Conservation (phyloP, 2,888 invertebrate species). For the Ditylenchus weischeri region DNA sequence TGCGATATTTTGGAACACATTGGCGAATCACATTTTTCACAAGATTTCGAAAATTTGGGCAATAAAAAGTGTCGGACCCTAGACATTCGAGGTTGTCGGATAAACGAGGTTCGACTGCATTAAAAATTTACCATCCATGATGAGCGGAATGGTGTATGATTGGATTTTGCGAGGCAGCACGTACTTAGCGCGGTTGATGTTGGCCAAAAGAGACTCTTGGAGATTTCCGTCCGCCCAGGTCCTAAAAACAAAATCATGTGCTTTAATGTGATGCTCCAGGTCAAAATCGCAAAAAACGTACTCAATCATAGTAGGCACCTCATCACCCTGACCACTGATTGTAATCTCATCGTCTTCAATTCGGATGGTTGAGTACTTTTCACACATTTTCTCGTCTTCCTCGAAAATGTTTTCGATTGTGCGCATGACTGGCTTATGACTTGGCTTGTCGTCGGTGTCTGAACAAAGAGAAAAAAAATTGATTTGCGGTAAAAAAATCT, state of each 20-base stretch:
- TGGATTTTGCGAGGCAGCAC: constrained; percentile 87
- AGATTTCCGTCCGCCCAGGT: constrained; percentile 30
- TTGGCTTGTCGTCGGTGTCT: not conserved
- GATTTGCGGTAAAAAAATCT: not conserved
- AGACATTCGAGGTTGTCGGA: too few species aligned
- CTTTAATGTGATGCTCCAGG: not conserved
- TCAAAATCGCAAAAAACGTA: constrained; percentile 8
- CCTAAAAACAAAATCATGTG: constrained; percentile 20
- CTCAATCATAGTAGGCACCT: constrained; percentile 12
- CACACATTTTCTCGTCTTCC: constrained; percentile 22
- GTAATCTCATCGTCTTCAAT: constrained; percentile 31
- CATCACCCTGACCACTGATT: constrained; percentile 20
- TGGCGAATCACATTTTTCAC: too few species aligned
- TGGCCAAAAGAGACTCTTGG: constrained; percentile 23
- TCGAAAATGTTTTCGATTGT: constrained; percentile 36
- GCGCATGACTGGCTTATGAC: constrained; percentile 29
- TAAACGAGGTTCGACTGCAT: too few species aligned
- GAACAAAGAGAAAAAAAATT: constrained; percentile 2
- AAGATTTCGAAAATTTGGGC: too few species aligned
- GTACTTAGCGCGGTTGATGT: constrained; percentile 65
- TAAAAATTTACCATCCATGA: constrained; percentile 60
- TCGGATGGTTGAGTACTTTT: constrained; percentile 23
- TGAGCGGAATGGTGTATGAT: constrained; percentile 80
- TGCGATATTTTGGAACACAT: too few species aligned
- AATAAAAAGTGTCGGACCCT: too few species aligned